A percentile compares a stretch with the other conserved stretches of the same genome.
Evolutionary conservation across 2,113 vertebrate species (phyloP).

Genomic region (Eolophus roseicapilla): DNA sequence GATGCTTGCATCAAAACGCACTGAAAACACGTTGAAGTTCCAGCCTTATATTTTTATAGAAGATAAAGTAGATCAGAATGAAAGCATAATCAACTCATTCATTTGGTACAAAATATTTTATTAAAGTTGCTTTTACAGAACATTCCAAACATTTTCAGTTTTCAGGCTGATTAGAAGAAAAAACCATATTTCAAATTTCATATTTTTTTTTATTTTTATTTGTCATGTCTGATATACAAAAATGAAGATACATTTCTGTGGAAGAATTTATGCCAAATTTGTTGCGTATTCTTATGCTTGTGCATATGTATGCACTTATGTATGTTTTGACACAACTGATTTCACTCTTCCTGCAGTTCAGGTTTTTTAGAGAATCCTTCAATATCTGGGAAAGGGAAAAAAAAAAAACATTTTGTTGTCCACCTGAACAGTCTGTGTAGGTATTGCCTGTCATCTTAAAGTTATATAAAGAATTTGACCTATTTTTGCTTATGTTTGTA

Average conservation of each 20-base stretch:
- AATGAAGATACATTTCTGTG: background rate
- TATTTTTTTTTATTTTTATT: background rate
- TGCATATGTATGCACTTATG: background rate
- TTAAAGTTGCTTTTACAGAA: background rate
- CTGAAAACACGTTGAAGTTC: background rate
- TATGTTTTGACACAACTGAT: background rate
- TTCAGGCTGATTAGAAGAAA: background rate
- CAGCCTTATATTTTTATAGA: background rate
- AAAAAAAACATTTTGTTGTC: background rate
- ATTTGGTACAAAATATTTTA: background rate
- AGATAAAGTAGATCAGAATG: background rate
- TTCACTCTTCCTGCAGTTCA: background rate
- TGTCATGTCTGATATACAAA: background rate
- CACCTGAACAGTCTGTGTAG: background rate
- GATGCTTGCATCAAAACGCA: background rate
- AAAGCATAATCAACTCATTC: background rate
- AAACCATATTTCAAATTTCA: background rate
- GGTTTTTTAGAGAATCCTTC: background rate
- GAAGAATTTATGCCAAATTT: background rate
- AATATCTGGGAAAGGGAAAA: background rate
- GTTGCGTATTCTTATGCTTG: background rate
- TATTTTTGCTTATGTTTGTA: background rate
- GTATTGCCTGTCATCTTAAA: background rate
- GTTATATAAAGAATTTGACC: background rate
- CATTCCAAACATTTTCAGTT: background rate